Evolutionary conservation across 1,140 invertebrate species (phyloP), one percentile per base, ranked within the genome.

Genomic region (Cotesia vestalis): DNA sequence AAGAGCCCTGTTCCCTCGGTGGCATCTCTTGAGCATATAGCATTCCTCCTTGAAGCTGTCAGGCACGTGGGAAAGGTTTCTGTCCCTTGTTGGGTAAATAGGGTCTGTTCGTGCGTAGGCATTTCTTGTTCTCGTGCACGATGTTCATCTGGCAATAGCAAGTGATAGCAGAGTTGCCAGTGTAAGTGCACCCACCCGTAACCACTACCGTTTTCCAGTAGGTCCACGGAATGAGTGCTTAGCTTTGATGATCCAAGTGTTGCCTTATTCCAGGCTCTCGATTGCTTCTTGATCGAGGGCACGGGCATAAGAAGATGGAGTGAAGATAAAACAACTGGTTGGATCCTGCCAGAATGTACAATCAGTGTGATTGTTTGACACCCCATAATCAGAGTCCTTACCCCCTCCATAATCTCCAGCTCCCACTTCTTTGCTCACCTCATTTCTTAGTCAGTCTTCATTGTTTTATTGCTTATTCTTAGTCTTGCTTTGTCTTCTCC

Each of bases 321-420:
- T 4, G 12, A 14, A 69, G 57, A 60, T 20, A 61, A 75, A 57
- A 38, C 38, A 57, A 60, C 66, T 72, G 72, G 78, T 78, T 79
- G 80, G 81, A 81, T 81, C 77, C 78, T 80, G 77, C 79, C 77
- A 79, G 81, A 85, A 85, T 85, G 82, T 85, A 86, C 85, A 86
- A 86, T 87, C 85, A 86, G 80, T 80, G 79, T 87, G 85, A 86
- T 86, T 87, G 84, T 86, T 87, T 87, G 84, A 87, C 85, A 86
- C 86, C 85, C 86, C 86, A 85, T 87, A 86, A 87, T 87, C 85
- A 87, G 80, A 79, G 78, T 83, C 80, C 80, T 84, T 83, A 83
- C 78, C 81, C 80, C 79, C 36, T 38, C 36, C 60, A 62, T 4
- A 8, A 3, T n/a, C 27, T 36, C 36, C 17, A 20, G 36, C 51